Conservation (phyloP, 1,140 invertebrate species). For the Tetranychus cinnabarinus region DNA sequence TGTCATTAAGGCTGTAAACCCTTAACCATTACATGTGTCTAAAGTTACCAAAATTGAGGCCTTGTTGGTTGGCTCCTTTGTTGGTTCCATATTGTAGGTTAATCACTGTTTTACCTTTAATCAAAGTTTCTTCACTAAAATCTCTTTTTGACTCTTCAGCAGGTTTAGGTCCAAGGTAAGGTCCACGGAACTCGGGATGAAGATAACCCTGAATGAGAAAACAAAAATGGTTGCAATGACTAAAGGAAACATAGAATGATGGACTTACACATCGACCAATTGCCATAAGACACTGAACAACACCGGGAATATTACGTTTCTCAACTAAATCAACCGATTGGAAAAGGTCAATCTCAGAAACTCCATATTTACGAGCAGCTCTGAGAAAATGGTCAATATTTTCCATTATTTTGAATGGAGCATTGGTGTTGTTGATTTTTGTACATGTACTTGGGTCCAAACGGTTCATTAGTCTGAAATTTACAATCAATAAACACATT, state of each 20-base stretch:
- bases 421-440: neutral
- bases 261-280: constrained; percentile 1
- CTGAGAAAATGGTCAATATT: neutral
- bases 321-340: neutral
- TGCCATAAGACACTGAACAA: neutral
- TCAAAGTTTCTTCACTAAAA: constrained; percentile 62
- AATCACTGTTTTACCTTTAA: constrained; percentile 57
- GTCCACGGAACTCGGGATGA: constrained; percentile 63
- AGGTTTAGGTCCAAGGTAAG: constrained; percentile 42
- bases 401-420: neutral
- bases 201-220: constrained; percentile 43
- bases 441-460: neutral
- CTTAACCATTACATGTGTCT: constrained; percentile 18
- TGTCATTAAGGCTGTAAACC: too few species aligned
- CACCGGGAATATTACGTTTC: constrained; percentile 1
- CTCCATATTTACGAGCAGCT: neutral
- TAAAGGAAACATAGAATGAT: neutral
- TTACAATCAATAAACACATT: too few species aligned
- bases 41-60: constrained; percentile 69
- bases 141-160: constrained; percentile 63
- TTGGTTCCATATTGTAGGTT: constrained; percentile 78
- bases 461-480: constrained; percentile 1
- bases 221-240: neutral
- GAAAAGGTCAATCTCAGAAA: neutral
- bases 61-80: constrained; percentile 62